Evolutionary conservation across 2,797 vertebrate genomes (phyloP).

Genomic region (Clarias fuscus): DNA sequence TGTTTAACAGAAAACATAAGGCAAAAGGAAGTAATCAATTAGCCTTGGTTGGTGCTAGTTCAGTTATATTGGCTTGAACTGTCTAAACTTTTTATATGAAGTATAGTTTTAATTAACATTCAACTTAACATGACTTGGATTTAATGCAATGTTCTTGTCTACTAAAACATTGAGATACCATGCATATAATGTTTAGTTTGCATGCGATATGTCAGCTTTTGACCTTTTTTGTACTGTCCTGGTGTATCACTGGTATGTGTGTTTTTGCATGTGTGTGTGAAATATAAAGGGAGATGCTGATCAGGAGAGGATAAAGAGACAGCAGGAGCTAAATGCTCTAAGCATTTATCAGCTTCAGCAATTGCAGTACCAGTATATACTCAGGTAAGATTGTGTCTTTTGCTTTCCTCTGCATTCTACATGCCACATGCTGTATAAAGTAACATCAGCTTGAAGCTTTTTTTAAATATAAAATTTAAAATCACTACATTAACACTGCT

Average conservation of each 20-base stretch:
- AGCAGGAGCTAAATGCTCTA: slow-evolving; percentile 90
- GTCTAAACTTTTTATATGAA: neutral
- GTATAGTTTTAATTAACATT: neutral
- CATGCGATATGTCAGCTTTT: neutral
- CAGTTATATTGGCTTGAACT: neutral
- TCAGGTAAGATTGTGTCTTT: slow-evolving; percentile 78
- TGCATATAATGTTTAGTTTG: neutral
- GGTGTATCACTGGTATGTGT: neutral
- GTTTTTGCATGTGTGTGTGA: slow-evolving; percentile 21
- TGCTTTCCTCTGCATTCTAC: neutral
- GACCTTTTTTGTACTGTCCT: neutral
- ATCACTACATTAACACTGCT: neutral
- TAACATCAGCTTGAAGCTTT: neutral
- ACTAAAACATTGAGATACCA: neutral
- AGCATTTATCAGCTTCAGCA: slow-evolving; percentile 96
- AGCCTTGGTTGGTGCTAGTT: neutral
- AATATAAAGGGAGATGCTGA: slow-evolving; percentile 84
- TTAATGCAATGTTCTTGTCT: neutral
- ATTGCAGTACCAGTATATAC: slow-evolving; percentile 91
- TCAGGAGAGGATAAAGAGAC: slow-evolving; percentile 91
- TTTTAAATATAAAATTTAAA: neutral
- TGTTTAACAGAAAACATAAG: neutral
- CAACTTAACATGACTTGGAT: neutral
- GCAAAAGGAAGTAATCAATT: neutral
- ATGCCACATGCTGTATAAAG: neutral